Conservation (phyloP, 2,888 invertebrate species). For the Theristus sp. region DNA sequence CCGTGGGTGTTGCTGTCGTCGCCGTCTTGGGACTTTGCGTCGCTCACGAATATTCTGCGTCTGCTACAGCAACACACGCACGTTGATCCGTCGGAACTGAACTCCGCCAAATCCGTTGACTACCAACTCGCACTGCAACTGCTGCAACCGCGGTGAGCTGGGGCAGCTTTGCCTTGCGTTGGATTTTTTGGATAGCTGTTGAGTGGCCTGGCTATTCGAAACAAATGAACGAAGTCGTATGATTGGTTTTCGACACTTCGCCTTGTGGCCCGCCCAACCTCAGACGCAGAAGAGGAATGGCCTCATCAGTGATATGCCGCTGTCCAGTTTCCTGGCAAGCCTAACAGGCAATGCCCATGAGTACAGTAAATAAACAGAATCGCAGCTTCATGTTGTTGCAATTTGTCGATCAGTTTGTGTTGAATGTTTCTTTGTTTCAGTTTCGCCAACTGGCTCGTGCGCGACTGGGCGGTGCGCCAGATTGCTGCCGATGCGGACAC, state of each 20-base stretch:
- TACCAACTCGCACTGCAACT: conserved; percentile 60
- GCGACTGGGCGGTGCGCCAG: conserved; percentile 63
- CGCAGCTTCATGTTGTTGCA: neutral
- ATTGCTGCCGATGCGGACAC: conserved; percentile 44
- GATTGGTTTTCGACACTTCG: too few species aligned
- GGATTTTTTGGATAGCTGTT: too few species aligned
- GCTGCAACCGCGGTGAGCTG: conserved; percentile 58
- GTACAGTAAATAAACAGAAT: neutral
- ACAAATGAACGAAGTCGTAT: too few species aligned
- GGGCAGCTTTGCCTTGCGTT: too few species aligned
- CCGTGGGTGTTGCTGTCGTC: conserved; percentile 31
- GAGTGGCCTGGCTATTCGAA: too few species aligned
- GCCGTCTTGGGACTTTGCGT: conserved; percentile 66
- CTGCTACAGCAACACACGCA: too few species aligned
- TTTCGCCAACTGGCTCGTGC: conserved; percentile 74
- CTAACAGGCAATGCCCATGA: neutral
- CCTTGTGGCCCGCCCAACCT: too few species aligned
- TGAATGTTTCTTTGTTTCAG: conserved; percentile 37
- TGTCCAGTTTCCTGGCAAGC: too few species aligned
- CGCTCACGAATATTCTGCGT: conserved; percentile 63
- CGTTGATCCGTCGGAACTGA: conserved; percentile 65
- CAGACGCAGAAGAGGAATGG: too few species aligned
- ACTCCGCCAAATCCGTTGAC: conserved; percentile 55
- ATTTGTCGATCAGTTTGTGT: too few species aligned
- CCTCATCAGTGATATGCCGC: too few species aligned